Base-by-base conservation (phyloP, 2,888 invertebrate species). In the Smittia aterrima region DNA sequence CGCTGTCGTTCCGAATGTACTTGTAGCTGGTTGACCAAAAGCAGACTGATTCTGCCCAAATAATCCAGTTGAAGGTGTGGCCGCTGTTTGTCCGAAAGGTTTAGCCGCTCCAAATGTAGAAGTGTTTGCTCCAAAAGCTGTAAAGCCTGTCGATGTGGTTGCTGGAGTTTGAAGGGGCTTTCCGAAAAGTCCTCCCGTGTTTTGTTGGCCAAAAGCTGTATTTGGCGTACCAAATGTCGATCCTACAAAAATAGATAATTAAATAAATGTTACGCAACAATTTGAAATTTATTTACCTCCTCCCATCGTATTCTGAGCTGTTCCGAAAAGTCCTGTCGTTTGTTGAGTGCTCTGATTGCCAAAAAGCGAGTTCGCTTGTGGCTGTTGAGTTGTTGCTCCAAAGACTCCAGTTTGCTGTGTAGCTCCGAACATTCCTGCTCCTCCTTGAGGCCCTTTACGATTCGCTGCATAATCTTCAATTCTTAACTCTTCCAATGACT, bases 401-500 rank as follows among this genome's bases (percentile, higher is more conserved):
- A 87, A 78, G 64, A 81, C 81, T 0, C 79, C 78, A 0, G 83
- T 80, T 0, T 80, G 78, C 76, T 84, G 84, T 6, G 82, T 79
- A 3, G 81, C 77, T 0, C 87, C 87, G 78, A 89, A 89, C 64
- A 88, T 80, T 1, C 84, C 84, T 0, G 80, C 80, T 1, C 81
- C 80, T 32, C 84, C 81, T 77, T 85, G 85, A 18, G 84, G 86
- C 47, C 96, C 95, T 84, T 98, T 98, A 1, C 97, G 85, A 71
- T 94, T 94, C 0, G 93, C 93, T 24, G 87, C 83, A 81, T 99
- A 99, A 83, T 99, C 98, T 80, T 98, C 98, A 74, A 92, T 84
- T 9, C 98, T 88, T 2, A 99, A 84, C 81, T 99, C 99, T 83
- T 99, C 99, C 24, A 98, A 83, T 0, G 95, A 95, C 82, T 98